Conservation (phyloP, 2,797 vertebrate species). For the Fratercula arctica region DNA sequence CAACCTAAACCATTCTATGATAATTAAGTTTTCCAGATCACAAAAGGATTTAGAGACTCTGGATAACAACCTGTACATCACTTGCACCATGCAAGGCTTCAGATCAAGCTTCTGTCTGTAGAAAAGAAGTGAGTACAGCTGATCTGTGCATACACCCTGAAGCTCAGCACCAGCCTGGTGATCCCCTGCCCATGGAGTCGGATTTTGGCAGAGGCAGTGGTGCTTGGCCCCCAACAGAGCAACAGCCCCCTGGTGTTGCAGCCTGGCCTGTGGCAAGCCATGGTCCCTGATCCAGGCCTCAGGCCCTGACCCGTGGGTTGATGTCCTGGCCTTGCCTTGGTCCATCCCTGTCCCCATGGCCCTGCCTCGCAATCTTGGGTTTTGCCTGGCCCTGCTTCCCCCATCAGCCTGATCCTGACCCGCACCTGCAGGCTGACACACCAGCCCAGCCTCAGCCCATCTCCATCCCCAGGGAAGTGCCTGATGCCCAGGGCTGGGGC, state of each 20-base stretch:
- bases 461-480: background rate
- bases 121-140: background rate
- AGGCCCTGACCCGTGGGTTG: fast-evolving
- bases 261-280: background rate
- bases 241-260: fast-evolving
- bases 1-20: too few relatives aligned
- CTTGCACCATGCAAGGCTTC: background rate
- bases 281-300: too few relatives aligned
- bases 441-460: fast-evolving
- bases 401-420: background rate
- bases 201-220: background rate
- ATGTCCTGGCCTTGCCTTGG: fast-evolving
- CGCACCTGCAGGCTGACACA: fast-evolving
- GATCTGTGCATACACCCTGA: background rate
- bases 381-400: background rate
- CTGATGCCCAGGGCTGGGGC: too few relatives aligned
- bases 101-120: background rate
- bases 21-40: background rate
- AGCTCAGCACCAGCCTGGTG: background rate
- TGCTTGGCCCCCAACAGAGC: background rate
- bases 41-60: background rate
- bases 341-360: background rate
- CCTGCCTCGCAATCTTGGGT: too few relatives aligned
- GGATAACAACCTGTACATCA: background rate
- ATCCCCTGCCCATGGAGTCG: background rate